Evolutionary conservation across 1,140 invertebrate genomes (phyloP).

Genomic region (Brachionus calyciflorus): DNA sequence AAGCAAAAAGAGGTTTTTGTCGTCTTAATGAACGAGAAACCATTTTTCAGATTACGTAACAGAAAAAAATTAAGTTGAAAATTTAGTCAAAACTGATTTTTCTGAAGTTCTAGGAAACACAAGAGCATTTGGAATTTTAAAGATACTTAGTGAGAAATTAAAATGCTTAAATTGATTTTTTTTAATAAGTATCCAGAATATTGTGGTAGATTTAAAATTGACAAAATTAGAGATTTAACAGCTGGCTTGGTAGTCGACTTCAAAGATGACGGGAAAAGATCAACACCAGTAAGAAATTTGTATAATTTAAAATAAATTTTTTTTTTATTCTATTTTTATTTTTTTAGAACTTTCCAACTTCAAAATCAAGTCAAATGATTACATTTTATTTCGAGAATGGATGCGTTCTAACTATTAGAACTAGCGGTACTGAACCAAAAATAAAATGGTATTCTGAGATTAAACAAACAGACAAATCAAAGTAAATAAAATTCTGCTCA

Average conservation of each 20-base stretch:
- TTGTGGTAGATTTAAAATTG: conserved; percentile 71
- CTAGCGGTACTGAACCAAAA: conserved; percentile 97
- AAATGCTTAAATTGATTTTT: no score
- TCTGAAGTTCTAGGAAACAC: no score
- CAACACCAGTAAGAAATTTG: conserved; percentile 52
- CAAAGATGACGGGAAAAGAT: conserved; percentile 68
- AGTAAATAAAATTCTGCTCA: conserved; percentile 65
- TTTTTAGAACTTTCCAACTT: conserved; percentile 67
- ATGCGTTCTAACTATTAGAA: conserved; percentile 79
- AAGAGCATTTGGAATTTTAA: no score
- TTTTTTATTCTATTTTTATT: not conserved
- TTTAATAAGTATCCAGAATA: conserved; percentile 53
- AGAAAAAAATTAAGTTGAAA: no score
- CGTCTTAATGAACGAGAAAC: no score
- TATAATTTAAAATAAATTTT: not conserved
- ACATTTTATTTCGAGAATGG: conserved; percentile 87
- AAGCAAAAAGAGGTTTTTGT: no score
- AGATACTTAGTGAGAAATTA: no score
- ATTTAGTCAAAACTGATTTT: no score
- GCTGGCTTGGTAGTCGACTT: conserved; percentile 78
- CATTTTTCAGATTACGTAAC: no score
- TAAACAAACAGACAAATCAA: conserved; percentile 80
- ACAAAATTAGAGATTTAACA: conserved; percentile 78
- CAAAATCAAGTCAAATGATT: conserved; percentile 85
- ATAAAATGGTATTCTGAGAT: conserved; percentile 90